Percentiles rank a stretch among this genome's conserved stretches.
Conservation (phyloP, 1,140 invertebrate genomes). For the Aphidius gifuensis region DNA sequence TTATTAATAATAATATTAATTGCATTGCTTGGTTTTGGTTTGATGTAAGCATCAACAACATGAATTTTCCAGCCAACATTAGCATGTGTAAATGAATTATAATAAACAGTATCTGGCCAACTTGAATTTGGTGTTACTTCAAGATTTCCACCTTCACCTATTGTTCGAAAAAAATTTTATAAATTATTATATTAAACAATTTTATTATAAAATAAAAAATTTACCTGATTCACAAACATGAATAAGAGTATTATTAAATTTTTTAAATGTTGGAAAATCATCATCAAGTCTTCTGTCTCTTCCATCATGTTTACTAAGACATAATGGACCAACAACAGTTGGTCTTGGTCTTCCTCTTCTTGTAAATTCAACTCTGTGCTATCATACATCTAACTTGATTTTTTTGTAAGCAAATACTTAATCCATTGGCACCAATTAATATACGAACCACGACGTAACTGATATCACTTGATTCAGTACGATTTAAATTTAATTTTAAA, state of each 20-base stretch:
- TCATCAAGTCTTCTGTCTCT: slow-evolving; percentile 77
- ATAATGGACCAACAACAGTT: slow-evolving; percentile 76
- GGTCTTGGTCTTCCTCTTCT: slow-evolving; percentile 74
- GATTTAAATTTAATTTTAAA: slow-evolving; percentile 65
- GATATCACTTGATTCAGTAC: slow-evolving; percentile 62
- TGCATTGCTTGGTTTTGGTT: slow-evolving; percentile 26
- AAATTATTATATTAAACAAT: slow-evolving; percentile 1
- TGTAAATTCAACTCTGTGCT: slow-evolving; percentile 81
- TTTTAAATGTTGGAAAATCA: slow-evolving; percentile 74
- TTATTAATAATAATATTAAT: slow-evolving; percentile 5
- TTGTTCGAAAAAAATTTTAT: slow-evolving; percentile 21
- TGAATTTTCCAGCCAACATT: slow-evolving; percentile 91
- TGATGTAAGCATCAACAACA: slow-evolving; percentile 70
- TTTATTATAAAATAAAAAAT: slow-evolving; percentile 23
- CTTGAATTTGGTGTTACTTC: slow-evolving; percentile 83
- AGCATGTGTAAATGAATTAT: slow-evolving; percentile 86
- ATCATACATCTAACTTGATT: slow-evolving; percentile 74
- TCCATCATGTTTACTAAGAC: slow-evolving; percentile 64
- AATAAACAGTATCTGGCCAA: slow-evolving; percentile 91
- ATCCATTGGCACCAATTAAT: slow-evolving; percentile 12
- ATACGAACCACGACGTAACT: too few species aligned
- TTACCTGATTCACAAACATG: slow-evolving; percentile 66
- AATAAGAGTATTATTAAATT: slow-evolving; percentile 74
- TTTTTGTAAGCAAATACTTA: slow-evolving; percentile 64
- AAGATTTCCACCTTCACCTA: slow-evolving; percentile 67